Base-by-base conservation (phyloP, 1,140 invertebrate species). In the Stenopsyche tienmushanensis region DNA sequence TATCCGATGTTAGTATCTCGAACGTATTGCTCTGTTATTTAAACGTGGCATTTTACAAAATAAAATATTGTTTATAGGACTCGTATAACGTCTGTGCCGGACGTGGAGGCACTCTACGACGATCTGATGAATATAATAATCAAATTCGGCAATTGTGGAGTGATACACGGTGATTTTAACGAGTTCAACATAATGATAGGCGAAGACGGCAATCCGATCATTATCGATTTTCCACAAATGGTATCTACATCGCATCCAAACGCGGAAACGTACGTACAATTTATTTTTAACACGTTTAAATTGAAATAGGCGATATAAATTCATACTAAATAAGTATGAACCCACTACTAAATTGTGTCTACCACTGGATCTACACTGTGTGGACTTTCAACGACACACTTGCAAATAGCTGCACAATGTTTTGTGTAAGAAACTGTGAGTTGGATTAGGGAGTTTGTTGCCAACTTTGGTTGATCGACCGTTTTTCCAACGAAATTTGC, bases 201-300 rank as follows among this genome's bases (percentile, higher is more conserved):
- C 23, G 86, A 93, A 72, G 86, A 90, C 0, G 89, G 88, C 25
- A 87, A 89, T 62, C 88, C 97, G 0, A 83, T 96, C 44, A 81
- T 99, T 58, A 99, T 99, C 74, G 98, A 99, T 84, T 99, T 99
- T 78, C 97, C 98, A 1, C 97, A 99, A 83, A 99, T 99, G 97
- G 86, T 99, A 42, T 98, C 96, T 3, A 97, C 90, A 0, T 88
- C 88, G 47, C 97, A 99, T 81, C 75, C 82, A 17, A 97, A 99
- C 82, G 97, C 96, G 26, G 85, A 97, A 84, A 87, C 89, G 86
- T 94, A 78, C 84, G 84, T 78, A n/a, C n/a, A n/a, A n/a, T n/a
- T n/a, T n/a, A n/a, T n/a, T n/a, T n/a, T n/a, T 25, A n/a, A n/a
- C n/a, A n/a, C n/a, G n/a, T 1, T 9, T 3, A 9, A 25, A 2